A percentile compares a stretch with the other conserved stretches of the same genome.
Conservation (phyloP, 2,888 invertebrate species). For the Ptilodon capucinus region DNA sequence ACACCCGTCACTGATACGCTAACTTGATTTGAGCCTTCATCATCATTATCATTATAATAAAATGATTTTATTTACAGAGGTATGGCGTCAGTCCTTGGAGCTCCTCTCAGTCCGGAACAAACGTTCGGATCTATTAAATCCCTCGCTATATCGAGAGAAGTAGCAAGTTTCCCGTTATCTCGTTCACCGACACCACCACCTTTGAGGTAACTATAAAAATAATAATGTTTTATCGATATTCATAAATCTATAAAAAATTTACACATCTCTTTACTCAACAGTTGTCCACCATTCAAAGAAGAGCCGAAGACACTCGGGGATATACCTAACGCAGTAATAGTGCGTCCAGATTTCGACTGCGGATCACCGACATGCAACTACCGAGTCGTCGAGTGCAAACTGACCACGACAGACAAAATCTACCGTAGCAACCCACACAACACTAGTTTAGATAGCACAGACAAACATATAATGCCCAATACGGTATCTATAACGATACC, state of each 20-base stretch:
- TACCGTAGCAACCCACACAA: conserved; percentile 44
- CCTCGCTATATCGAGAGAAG: conserved; percentile 87
- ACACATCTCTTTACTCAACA: conserved; percentile 32
- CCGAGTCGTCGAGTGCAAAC: conserved; percentile 74
- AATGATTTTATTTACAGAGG: conserved; percentile 75
- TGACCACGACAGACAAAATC: conserved; percentile 73
- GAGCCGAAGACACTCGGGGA: conserved; percentile 62
- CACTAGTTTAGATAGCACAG: conserved; percentile 46
- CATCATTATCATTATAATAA: no score
- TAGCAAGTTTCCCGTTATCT: conserved; percentile 89
- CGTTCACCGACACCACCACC: conserved; percentile 89
- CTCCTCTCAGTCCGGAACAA: conserved; percentile 87
- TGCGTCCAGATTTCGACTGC: conserved; percentile 70
- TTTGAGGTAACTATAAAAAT: conserved; percentile 55
- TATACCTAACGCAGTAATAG: conserved; percentile 66
- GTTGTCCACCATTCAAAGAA: conserved; percentile 75
- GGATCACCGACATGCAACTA: conserved; percentile 72
- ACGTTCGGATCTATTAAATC: conserved; percentile 89
- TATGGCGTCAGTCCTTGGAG: conserved; percentile 85
- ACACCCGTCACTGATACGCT: no score
- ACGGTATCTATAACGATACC: conserved; percentile 84
- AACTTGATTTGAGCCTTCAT: no score
- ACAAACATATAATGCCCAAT: conserved; percentile 58
- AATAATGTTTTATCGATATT: background rate
- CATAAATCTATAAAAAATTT: background rate